Base-by-base conservation (phyloP, 2,113 vertebrate genomes). In the Eretmochelys imbricata region DNA sequence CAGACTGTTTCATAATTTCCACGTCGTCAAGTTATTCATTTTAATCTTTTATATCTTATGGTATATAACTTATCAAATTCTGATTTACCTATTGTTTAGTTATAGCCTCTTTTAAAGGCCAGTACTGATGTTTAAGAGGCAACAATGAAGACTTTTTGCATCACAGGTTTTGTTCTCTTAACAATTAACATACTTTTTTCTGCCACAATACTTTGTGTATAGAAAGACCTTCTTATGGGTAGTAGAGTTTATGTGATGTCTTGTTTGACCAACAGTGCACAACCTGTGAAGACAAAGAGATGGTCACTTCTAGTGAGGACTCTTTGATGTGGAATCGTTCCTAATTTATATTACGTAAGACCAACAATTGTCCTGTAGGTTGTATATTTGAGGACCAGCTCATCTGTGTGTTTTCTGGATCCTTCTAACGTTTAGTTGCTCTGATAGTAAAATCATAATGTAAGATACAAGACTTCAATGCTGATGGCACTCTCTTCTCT, bases 1-100 rank as follows among this genome's bases (percentile, higher is more conserved):
- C 97, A 98, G 95, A 98, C 95, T 97, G 94, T 98, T 99, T 99
- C 98, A 96, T 98, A 98, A 95, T 86, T 95, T 94, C 92, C 69
- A 91, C 79, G 84, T 95, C 92, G 94, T 96, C 84, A 89, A 91
- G 78, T 95, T 94, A 83, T 4, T 97, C 80, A 53, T 8, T 95
- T 94, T 94, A 22, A 54, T 95, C 89, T 94, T 62, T 20, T 83
- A 89, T 3, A 31, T 31, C 46, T 91, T 89, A 89, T 69, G 8
- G 14, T n/a, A 10, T n/a, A 8, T 69, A 13, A 35, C 8, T 38
- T 72, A 22, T 10, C n/a, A 22, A 38, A 72, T 72, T 72, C 65
- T 38, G 20, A 80, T 91, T 75, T 87, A 89, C 81, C 80, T 35
- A 5, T 48, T 48, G 7, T 14, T 49, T 92, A 91, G 85, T 79